phyloP scores from a whole-genome alignment of 2,888 invertebrate genomes.

The Lapara coniferarum region DNA sequence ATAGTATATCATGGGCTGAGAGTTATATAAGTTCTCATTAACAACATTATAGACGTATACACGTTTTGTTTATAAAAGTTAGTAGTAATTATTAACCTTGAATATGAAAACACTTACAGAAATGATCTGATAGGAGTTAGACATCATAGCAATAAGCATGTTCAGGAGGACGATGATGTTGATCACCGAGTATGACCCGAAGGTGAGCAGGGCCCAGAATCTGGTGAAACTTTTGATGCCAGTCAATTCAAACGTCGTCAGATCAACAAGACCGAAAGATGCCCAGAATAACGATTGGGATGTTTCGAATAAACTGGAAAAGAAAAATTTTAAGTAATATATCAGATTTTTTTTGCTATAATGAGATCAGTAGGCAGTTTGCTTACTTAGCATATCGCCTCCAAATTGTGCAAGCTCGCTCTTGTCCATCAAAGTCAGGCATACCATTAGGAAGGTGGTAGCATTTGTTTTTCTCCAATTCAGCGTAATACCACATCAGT shows the following conservation, averaged over 20 bases:
- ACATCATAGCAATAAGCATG: slow-evolving; percentile 99
- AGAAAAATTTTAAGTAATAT: background rate
- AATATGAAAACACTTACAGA: slow-evolving; percentile 86
- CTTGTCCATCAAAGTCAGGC: slow-evolving; percentile 93
- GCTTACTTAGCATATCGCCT: slow-evolving; percentile 93
- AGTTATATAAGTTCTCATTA: no score
- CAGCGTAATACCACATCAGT: slow-evolving; percentile 96
- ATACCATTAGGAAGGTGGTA: slow-evolving; percentile 88
- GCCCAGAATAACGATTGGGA: slow-evolving; percentile 99
- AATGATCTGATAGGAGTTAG: slow-evolving; percentile 98
- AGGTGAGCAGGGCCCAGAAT: slow-evolving; percentile 98
- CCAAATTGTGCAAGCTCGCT: slow-evolving; percentile 93
- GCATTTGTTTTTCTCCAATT: slow-evolving; percentile 93
- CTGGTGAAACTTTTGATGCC: slow-evolving; percentile 98
- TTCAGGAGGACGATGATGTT: slow-evolving; percentile 98
- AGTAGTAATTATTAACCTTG: background rate
- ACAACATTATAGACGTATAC: no score
- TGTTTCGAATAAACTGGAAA: slow-evolving; percentile 95
- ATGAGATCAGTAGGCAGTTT: background rate
- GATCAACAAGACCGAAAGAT: slow-evolving; percentile 97
- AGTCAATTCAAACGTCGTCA: slow-evolving; percentile 96
- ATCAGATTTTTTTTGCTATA: background rate
- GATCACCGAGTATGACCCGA: slow-evolving; percentile 98
- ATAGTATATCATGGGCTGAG: no score
- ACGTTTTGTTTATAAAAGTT: background rate